Evolutionary conservation across 1,140 invertebrate species (phyloP).

Genomic region (Drepana arcuata): DNA sequence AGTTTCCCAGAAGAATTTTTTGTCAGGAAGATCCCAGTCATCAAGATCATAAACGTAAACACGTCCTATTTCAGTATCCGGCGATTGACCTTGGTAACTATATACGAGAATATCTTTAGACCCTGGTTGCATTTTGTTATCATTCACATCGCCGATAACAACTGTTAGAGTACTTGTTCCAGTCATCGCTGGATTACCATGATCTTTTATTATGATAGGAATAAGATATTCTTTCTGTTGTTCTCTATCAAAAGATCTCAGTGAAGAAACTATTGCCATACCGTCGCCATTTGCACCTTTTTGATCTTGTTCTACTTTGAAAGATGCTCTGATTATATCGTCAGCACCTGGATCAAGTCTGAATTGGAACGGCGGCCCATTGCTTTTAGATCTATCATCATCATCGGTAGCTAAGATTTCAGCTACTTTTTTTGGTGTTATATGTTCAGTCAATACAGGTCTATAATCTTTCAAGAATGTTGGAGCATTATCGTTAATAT

Average conservation of each 20-base stretch:
- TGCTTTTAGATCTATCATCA: constrained; percentile 93
- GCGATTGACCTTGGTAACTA: constrained; percentile 91
- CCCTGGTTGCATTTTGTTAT: constrained; percentile 97
- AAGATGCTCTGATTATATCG: constrained; percentile 92
- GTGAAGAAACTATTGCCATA: constrained; percentile 93
- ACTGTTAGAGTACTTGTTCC: constrained; percentile 95
- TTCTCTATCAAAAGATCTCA: constrained; percentile 94
- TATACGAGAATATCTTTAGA: constrained; percentile 97
- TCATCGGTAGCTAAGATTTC: constrained; percentile 96
- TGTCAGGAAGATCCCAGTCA: constrained; percentile 97
- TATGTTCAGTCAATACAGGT: constrained; percentile 92
- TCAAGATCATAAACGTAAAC: constrained; percentile 97
- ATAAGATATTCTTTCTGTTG: constrained; percentile 95
- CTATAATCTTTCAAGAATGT: constrained; percentile 93
- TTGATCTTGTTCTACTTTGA: constrained; percentile 95
- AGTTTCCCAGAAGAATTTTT: constrained; percentile 95
- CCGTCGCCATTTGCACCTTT: constrained; percentile 96
- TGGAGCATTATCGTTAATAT: constrained; percentile 96
- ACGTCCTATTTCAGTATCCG: constrained; percentile 93
- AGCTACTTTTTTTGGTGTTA: constrained; percentile 89
- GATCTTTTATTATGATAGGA: constrained; percentile 94
- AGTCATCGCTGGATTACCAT: constrained; percentile 90
- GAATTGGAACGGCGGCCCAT: constrained; percentile 96
- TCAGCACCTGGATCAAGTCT: constrained; percentile 92
- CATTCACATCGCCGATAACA: constrained; percentile 96